Conservation (phyloP, 92 coral and sea anemone species). For the Actinostola sp. region DNA sequence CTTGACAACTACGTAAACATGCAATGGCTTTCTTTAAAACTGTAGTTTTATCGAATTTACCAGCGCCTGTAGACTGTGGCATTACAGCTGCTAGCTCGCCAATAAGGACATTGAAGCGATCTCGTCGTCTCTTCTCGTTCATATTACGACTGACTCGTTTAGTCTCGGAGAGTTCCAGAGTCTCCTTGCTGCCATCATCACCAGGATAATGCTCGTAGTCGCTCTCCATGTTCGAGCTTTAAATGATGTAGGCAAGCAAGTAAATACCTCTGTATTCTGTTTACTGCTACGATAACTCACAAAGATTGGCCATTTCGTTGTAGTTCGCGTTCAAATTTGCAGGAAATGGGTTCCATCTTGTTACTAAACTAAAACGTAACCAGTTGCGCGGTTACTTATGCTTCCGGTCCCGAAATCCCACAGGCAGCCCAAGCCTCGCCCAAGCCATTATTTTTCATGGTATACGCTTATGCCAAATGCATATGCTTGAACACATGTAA, state of each 20-base stretch:
- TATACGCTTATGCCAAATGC: too few species aligned
- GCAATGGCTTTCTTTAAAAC: conserved; percentile 37
- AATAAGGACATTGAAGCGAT: conserved; percentile 63
- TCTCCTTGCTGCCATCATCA: conserved; percentile 1
- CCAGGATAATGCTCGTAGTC: background rate
- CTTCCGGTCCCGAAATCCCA: background rate
- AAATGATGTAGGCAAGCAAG: background rate
- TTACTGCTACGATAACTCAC: too few species aligned
- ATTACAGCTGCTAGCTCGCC: conserved; percentile 50
- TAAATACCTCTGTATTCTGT: background rate
- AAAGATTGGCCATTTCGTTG: too few species aligned
- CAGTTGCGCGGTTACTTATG: background rate
- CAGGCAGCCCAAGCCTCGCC: conserved; percentile 5
- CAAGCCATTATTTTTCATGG: too few species aligned
- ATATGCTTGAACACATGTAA: too few species aligned
- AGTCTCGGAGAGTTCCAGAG: conserved; percentile 12
- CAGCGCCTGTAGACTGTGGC: conserved; percentile 4
- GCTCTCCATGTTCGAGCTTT: background rate
- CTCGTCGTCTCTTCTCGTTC: conserved; percentile 67
- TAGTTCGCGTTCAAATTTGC: too few species aligned
- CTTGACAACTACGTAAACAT: conserved; percentile 29
- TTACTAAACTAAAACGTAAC: too few species aligned
- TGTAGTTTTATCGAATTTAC: conserved; percentile 32
- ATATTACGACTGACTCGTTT: conserved; percentile 50
- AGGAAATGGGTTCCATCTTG: too few species aligned